Evolutionary conservation across 2,888 invertebrate species (phyloP), one percentile per base, ranked within the genome.

Genomic region (Thyatira batis): DNA sequence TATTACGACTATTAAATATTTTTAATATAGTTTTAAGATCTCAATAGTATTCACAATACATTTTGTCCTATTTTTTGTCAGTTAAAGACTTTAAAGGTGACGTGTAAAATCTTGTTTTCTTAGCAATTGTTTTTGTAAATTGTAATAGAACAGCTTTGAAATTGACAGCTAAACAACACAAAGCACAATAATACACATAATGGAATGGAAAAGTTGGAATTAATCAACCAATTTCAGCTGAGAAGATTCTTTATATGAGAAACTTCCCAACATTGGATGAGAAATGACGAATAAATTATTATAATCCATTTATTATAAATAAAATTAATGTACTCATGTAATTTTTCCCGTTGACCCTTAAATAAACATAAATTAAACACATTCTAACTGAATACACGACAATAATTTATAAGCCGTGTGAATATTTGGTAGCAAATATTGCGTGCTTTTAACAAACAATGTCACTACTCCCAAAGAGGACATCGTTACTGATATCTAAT

Each of bases 321-420:
- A 52, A 55, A 58, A 66, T 55, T 55, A 13, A 9, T 11, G 55
- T 53, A 64, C 67, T 69, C 65, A n/a, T n/a, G n/a, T 63, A 60
- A 67, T 63, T 65, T 63, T 64, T 61, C 67, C 64, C 63, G 60
- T 65, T 65, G 72, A 73, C 76, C 76, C 55, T 57, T 62, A 61
- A 68, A 55, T 63, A 52, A 69, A 64, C 54, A 62, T 57, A 67
- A 66, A 61, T 60, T 58, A 59, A 43, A 57, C 55, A 56, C 63
- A 63, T 73, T 66, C 63, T 68, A 71, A 58, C 59, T 71, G 76
- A 75, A 76, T 74, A 77, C 71, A 61, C 50, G 46, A 17, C 23
- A 48, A 21, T 6, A 23, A 48, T 48, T 28, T 54, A 20, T 44
- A 20, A 11, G 20, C 6, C 5, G 23, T 13, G n/a, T 11, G 11